phyloP scores from a whole-genome alignment of 1,140 invertebrate genomes.

The Scaptodrosophila lebanonensis region DNA sequence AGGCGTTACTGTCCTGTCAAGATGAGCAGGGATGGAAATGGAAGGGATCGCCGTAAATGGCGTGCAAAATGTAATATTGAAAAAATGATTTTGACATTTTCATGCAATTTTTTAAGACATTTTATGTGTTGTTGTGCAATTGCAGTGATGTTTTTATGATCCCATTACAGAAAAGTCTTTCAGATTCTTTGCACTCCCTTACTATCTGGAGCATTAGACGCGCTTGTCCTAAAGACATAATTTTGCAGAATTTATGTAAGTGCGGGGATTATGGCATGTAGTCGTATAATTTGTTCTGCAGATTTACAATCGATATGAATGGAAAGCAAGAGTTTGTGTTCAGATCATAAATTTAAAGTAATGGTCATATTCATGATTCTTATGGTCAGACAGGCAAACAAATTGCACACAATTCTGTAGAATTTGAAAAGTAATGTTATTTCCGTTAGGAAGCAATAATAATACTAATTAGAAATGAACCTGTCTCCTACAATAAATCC shows the following conservation, averaged over 20 bases:
- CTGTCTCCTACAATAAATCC: too few species aligned
- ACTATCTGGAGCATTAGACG: conserved; percentile 42
- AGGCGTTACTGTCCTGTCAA: conserved; percentile 1
- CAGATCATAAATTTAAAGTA: too few species aligned
- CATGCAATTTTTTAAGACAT: conserved; percentile 28
- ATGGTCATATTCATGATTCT: too few species aligned
- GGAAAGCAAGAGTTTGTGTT: conserved; percentile 14
- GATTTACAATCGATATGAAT: conserved; percentile 14
- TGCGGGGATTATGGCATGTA: conserved; percentile 8
- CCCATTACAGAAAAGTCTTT: conserved; percentile 48
- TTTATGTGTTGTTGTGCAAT: conserved; percentile 58
- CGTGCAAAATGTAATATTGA: conserved; percentile 63
- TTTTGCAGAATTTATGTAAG: conserved; percentile 46
- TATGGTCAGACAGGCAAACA: too few species aligned
- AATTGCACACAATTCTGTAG: too few species aligned
- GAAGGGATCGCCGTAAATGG: conserved; percentile 49
- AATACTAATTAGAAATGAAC: too few species aligned
- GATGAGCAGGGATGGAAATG: too few species aligned
- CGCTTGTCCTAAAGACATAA: conserved; percentile 26
- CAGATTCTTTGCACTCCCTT: conserved; percentile 3
- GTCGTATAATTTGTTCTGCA: conserved; percentile 13
- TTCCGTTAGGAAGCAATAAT: too few species aligned
- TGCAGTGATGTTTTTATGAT: conserved; percentile 62
- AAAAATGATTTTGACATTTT: conserved; percentile 59
- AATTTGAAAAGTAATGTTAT: too few species aligned